Evolutionary conservation across 2,888 invertebrate genomes (phyloP).

Genomic region (Epinotia demarniana): DNA sequence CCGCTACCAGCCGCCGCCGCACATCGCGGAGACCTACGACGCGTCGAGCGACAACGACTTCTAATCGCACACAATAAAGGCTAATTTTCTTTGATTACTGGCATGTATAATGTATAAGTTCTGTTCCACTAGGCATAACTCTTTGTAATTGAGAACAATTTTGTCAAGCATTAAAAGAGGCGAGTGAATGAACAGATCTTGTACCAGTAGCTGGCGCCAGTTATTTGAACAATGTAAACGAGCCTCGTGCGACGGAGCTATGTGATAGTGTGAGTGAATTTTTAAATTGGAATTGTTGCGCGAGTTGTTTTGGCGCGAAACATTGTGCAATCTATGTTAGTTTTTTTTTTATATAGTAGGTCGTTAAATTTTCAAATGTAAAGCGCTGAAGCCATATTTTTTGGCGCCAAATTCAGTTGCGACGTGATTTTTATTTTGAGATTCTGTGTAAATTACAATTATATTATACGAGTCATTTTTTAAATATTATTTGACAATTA

Average conservation of each 20-base stretch:
- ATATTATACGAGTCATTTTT: slow-evolving; percentile 49
- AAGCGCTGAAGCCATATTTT: slow-evolving; percentile 26
- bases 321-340: not conserved
- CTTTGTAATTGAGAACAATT: not conserved
- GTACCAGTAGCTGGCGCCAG: slow-evolving; percentile 3
- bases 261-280: slow-evolving; percentile 43
- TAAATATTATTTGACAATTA: slow-evolving; percentile 51
- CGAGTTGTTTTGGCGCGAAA: slow-evolving; percentile 31
- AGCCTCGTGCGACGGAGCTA: slow-evolving; percentile 34
- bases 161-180: too few species aligned
- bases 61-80: slow-evolving; percentile 55
- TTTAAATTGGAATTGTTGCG: slow-evolving; percentile 20
- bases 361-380: not conserved
- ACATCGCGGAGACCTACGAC: slow-evolving; percentile 75
- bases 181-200: not conserved
- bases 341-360: slow-evolving; percentile 1
- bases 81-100: slow-evolving; percentile 15
- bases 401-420: slow-evolving; percentile 55
- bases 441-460: slow-evolving; percentile 18
- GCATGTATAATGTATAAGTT: not conserved
- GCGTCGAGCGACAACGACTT: slow-evolving; percentile 83
- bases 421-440: slow-evolving; percentile 41
- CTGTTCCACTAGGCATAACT: not conserved
- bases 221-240: slow-evolving; percentile 5
- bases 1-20: slow-evolving; percentile 65